Base-by-base conservation (phyloP, 2,113 vertebrate species). In the Pelecanus crispus region DNA sequence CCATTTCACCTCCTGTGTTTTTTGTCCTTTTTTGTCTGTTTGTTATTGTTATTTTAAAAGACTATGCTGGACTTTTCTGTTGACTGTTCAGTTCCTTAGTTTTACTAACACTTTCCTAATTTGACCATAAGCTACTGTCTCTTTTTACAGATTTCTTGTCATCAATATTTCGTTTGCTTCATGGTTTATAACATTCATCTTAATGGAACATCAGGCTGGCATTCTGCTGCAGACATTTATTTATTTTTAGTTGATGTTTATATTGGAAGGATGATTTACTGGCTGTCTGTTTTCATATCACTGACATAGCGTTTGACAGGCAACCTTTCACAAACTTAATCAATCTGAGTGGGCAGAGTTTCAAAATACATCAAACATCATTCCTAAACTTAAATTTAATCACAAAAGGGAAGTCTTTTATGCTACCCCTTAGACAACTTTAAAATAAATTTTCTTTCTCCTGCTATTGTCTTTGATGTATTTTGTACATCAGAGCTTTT, bases 171-270 rank as follows among this genome's bases (percentile, higher is more conserved):
- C 73, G 66, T 92, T 95, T 91, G 22, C 70, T 87, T 95, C 62
- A 36, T 85, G 85, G 70, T 84, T 94, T 91, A 36, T 77, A 85
- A 13, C 66, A 77, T 85, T 95, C 18, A 58, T 94, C 82, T 91
- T 95, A 92, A 95, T 91, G 93, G 91, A 90, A 81, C 79, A 91
- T 89, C 86, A 94, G 68, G 75, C 68, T 94, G 77, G 47, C 88
- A 66, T 97, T 97, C 86, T 95, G 58, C 74, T 90, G 70, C 58
- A 91, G 87, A 89, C 78, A 65, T 87, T 95, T 94, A 82, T 95
- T 95, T 97, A 56, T 93, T 92, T 94, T 90, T 77, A 47, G 66
- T 81, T 95, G 91, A 73, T 95, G 86, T 94, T 95, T 94, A 17
- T 91, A 78, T 90, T 80, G 91, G 84, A 92, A 85, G 32, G 81